These are phyloP conservation scores for Euplagia quadripunctaria DNA, from an alignment of 2,888 invertebrate genomes.

Conservation along the genomic window DNA sequence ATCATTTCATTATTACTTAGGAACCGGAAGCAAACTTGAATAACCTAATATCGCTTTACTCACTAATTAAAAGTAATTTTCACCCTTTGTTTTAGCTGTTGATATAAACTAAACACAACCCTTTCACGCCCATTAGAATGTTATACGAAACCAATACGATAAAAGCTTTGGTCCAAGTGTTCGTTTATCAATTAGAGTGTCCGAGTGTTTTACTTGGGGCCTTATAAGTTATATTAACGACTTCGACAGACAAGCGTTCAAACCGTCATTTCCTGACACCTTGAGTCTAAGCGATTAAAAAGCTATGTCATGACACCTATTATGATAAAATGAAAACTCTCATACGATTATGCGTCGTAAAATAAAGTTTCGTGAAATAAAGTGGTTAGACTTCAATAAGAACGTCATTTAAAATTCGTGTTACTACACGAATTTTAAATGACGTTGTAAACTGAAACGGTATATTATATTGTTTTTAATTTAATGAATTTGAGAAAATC, in stretches of 20 bases:
- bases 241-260: slow-evolving; percentile 34
- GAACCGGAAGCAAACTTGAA: slow-evolving; percentile 26
- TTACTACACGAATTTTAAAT: slow-evolving; percentile 17
- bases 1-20: slow-evolving; percentile 5
- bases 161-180: slow-evolving; percentile 62
- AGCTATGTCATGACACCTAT: slow-evolving; percentile 48
- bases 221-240: slow-evolving; percentile 50
- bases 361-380: slow-evolving; percentile 19
- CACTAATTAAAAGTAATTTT: slow-evolving; percentile 35
- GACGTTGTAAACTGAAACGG: neutral
- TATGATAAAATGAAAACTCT: slow-evolving; percentile 35
- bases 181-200: slow-evolving; percentile 68
- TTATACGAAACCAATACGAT: slow-evolving; percentile 72
- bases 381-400: slow-evolving; percentile 18
- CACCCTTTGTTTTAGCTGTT: slow-evolving; percentile 42
- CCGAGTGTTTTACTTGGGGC: slow-evolving; percentile 54
- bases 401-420: no score
- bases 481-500: neutral
- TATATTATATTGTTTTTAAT: slow-evolving; percentile 8
- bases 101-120: slow-evolving; percentile 51
- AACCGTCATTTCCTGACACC: slow-evolving; percentile 36
- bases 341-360: slow-evolving; percentile 31
- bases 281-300: slow-evolving; percentile 34
- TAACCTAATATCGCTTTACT: slow-evolving; percentile 34
- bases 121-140: slow-evolving; percentile 69